phyloP scores from a whole-genome alignment of 2,888 invertebrate species.

The Cataglyphis livida region DNA sequence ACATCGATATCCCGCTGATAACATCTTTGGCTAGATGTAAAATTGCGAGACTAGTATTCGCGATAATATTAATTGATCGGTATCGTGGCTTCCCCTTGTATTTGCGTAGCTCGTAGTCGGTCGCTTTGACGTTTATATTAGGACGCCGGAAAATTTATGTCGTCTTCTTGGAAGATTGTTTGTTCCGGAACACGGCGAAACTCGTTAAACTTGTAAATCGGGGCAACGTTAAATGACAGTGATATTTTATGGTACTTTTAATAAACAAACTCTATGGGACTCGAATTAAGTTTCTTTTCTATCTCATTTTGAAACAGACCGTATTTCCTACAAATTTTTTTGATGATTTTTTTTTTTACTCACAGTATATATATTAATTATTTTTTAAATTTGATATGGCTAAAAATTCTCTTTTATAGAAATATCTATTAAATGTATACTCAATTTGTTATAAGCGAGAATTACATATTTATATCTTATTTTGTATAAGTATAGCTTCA shows the following conservation, averaged over 20 bases:
- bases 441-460: neutral
- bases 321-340: neutral
- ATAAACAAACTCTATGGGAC: conserved; percentile 11
- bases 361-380: neutral
- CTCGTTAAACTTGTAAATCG: conserved; percentile 50
- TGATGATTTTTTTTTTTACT: neutral
- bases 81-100: conserved; percentile 1
- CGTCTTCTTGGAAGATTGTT: conserved; percentile 34
- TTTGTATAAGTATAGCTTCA: neutral
- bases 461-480: neutral
- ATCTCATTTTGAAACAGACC: neutral
- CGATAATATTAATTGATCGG: conserved; percentile 28
- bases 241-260: conserved; percentile 37
- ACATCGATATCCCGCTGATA: conserved; percentile 49
- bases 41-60: conserved; percentile 1
- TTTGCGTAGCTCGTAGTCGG: conserved; percentile 21
- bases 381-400: neutral
- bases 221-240: conserved; percentile 17
- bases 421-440: neutral
- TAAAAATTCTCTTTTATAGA: neutral
- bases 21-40: neutral
- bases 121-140: conserved; percentile 46
- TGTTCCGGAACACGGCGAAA: conserved; percentile 24
- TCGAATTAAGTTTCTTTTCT: conserved; percentile 27
- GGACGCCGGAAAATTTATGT: conserved; percentile 30